Conservation (phyloP, 2,888 invertebrate genomes). For the Eudiplozoon nipponicum region DNA sequence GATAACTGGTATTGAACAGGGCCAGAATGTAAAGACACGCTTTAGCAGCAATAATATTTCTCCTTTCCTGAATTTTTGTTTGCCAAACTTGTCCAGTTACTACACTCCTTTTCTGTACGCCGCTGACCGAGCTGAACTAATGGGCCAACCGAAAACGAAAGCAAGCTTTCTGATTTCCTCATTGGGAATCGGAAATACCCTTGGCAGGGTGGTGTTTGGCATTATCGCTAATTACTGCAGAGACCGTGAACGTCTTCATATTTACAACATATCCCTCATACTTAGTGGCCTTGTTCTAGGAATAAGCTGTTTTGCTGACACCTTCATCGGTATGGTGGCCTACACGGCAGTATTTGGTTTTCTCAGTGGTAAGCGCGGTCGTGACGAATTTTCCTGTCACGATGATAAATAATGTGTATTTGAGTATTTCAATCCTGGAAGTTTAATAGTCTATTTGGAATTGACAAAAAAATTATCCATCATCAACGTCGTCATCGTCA, state of each 20-base stretch:
- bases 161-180: conserved; percentile 45
- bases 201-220: conserved; percentile 43
- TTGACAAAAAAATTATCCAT: too few relatives aligned
- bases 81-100: too few relatives aligned
- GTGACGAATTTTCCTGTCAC: too few relatives aligned
- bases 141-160: conserved; percentile 21
- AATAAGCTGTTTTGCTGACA: conserved; percentile 41
- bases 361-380: conserved; percentile 23
- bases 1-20: too few relatives aligned
- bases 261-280: conserved; percentile 58
- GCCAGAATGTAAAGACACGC: too few relatives aligned
- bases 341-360: conserved; percentile 34
- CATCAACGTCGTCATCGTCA: too few relatives aligned
- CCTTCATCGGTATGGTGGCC: conserved; percentile 40
- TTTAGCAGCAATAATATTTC: too few relatives aligned
- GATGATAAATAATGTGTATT: too few relatives aligned
- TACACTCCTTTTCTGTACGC: conserved; percentile 69
- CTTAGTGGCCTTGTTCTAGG: conserved; percentile 55
- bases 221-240: conserved; percentile 22
- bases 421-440: too few relatives aligned
- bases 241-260: conserved; percentile 48
- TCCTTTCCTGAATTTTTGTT: too few relatives aligned
- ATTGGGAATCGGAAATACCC: conserved; percentile 63
- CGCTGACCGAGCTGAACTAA: conserved; percentile 36
- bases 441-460: too few relatives aligned